These are phyloP conservation scores for Paguma larvata DNA, from an alignment of 2,797 vertebrate genomes.

Conservation along the genomic window DNA sequence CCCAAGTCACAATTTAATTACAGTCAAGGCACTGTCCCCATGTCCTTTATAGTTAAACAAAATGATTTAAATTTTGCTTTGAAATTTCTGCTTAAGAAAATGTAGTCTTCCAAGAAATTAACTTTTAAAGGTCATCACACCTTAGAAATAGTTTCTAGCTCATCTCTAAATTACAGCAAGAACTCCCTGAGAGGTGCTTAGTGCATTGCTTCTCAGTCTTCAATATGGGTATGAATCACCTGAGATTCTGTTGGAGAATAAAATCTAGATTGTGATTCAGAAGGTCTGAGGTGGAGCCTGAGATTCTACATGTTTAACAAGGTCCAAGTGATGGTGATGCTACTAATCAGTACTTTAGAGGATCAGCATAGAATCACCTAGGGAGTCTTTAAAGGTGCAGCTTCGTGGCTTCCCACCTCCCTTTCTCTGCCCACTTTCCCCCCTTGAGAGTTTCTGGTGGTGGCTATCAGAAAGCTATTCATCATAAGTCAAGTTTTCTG, in stretches of 20 bases:
- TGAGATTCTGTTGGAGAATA: neutral
- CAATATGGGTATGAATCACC: neutral
- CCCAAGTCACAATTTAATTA: neutral
- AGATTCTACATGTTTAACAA: neutral
- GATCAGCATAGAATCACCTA: neutral
- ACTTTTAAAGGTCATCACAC: neutral
- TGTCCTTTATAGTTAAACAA: neutral
- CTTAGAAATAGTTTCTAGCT: neutral
- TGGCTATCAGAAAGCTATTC: neutral
- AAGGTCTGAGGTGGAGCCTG: neutral
- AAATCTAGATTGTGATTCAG: neutral
- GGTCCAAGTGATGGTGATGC: neutral
- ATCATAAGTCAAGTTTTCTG: neutral
- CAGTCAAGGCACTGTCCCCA: neutral
- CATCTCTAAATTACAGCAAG: neutral
- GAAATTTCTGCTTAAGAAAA: neutral
- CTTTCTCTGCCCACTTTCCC: neutral
- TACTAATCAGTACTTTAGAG: neutral
- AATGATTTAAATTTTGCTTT: neutral
- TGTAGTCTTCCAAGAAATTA: slow-evolving; percentile 25
- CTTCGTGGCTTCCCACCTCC: no score
- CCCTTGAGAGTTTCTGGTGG: neutral
- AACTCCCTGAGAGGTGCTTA: neutral
- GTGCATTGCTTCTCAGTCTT: neutral
- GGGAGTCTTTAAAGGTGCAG: neutral